Percentiles rank a stretch among this genome's conserved stretches.
Evolutionary conservation across 1,140 invertebrate species (phyloP).

Genomic region (Drosophila sulfurigaster): DNA sequence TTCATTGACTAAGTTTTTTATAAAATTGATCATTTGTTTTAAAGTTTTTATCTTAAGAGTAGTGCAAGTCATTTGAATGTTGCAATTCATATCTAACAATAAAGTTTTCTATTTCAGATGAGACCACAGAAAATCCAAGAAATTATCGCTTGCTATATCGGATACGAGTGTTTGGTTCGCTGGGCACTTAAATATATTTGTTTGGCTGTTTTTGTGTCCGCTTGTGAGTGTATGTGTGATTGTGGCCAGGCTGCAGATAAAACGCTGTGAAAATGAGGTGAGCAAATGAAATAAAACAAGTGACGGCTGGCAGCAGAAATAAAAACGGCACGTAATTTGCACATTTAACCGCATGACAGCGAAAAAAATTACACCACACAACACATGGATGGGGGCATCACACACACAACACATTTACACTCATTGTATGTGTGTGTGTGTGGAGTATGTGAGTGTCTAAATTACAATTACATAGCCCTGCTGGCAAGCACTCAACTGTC

Average conservation of each 20-base stretch:
- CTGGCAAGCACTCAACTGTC: conserved; percentile 44
- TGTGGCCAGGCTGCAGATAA: conserved; percentile 57
- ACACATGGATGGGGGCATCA: background rate
- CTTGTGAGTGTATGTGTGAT: conserved; percentile 14
- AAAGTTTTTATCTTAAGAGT: too few species aligned
- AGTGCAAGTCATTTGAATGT: too few species aligned
- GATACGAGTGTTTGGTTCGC: too few species aligned
- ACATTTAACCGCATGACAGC: conserved; percentile 78
- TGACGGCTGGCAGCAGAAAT: conserved; percentile 61
- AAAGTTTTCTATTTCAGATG: too few species aligned
- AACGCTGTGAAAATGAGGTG: conserved; percentile 73
- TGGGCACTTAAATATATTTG: background rate
- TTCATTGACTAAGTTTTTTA: too few species aligned
- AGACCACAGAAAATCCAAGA: too few species aligned
- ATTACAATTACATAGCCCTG: conserved; percentile 71
- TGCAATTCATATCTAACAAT: too few species aligned
- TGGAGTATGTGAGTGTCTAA: conserved; percentile 56
- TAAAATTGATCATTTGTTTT: too few species aligned
- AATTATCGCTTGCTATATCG: too few species aligned
- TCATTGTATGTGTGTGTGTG: background rate
- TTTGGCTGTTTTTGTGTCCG: conserved; percentile 1
- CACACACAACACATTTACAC: conserved; percentile 1
- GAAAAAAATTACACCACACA: conserved; percentile 49
- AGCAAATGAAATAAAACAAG: conserved; percentile 75
- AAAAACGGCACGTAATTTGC: conserved; percentile 78